A percentile compares a stretch with the other conserved stretches of the same genome.
Evolutionary conservation across 1,140 invertebrate species (phyloP).

Genomic region (Drosophila ogumai): DNA sequence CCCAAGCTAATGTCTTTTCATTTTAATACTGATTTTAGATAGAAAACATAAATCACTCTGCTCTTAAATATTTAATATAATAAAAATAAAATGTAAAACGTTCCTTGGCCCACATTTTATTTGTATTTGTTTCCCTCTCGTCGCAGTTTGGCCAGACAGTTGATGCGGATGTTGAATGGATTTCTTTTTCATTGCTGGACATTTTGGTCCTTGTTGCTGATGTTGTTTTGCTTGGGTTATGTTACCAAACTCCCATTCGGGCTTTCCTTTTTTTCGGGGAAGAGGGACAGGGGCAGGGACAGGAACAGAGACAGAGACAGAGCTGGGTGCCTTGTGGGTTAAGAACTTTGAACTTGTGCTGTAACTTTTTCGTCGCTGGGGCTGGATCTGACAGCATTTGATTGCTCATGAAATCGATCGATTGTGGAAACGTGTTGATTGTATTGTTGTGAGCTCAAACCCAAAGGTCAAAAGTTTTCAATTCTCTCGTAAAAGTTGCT

Average conservation of each 20-base stretch:
- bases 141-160: conserved; percentile 51
- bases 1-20: background rate
- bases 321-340: conserved; percentile 49
- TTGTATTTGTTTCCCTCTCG: conserved; percentile 55
- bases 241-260: conserved; percentile 42
- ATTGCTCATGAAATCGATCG: conserved; percentile 81
- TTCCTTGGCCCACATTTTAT: conserved; percentile 54
- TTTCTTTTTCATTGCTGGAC: conserved; percentile 42
- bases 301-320: background rate
- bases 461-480: conserved; percentile 76
- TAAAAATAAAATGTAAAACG: conserved; percentile 25
- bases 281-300: no score
- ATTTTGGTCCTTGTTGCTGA: conserved; percentile 27
- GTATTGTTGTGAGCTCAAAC: conserved; percentile 59
- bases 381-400: conserved; percentile 77
- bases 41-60: background rate
- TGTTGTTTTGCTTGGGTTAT: conserved; percentile 35
- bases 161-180: conserved; percentile 50
- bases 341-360: conserved; percentile 76
- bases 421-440: conserved; percentile 79
- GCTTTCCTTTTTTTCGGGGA: conserved; percentile 28
- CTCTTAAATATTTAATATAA: conserved; percentile 2
- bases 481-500: conserved; percentile 71
- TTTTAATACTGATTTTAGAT: background rate
- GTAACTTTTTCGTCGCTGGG: conserved; percentile 64